phyloP scores from a whole-genome alignment of 2,888 invertebrate species.

The Dasypolia templi region DNA sequence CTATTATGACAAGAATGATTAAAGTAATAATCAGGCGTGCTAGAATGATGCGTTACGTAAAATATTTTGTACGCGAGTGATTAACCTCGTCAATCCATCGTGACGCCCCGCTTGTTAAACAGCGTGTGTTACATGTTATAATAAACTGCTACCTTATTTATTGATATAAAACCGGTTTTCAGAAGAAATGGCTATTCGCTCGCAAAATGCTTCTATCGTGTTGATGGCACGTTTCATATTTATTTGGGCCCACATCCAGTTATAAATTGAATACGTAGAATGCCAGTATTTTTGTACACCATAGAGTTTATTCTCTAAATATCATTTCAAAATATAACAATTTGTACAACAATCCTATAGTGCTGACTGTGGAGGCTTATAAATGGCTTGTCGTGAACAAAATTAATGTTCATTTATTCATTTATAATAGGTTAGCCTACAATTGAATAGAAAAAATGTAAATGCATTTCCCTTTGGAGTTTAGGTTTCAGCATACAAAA shows the following conservation, averaged over 20 bases:
- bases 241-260: not conserved
- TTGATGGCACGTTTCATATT: not conserved
- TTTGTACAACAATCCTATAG: too few species aligned
- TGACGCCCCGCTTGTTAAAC: constrained; percentile 69
- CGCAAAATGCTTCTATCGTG: not conserved
- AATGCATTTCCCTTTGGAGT: too few species aligned
- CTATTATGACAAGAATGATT: not conserved
- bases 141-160: constrained; percentile 24
- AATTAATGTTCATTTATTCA: too few species aligned
- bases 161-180: constrained; percentile 14
- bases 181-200: not conserved
- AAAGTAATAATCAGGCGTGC: constrained; percentile 37
- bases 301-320: not conserved
- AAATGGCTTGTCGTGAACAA: too few species aligned
- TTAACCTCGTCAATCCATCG: constrained; percentile 68
- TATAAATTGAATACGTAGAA: not conserved
- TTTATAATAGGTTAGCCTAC: too few species aligned
- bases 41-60: constrained; percentile 57
- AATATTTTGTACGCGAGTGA: constrained; percentile 55
- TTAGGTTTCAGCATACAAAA: too few species aligned
- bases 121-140: constrained; percentile 42
- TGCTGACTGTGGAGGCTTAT: too few species aligned
- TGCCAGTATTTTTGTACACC: not conserved
- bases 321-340: not conserved
- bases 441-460: too few species aligned